Evolutionary conservation across 2,113 vertebrate species (phyloP), one percentile per base, ranked within the genome.

Genomic region (Ginglymostoma cirratum): DNA sequence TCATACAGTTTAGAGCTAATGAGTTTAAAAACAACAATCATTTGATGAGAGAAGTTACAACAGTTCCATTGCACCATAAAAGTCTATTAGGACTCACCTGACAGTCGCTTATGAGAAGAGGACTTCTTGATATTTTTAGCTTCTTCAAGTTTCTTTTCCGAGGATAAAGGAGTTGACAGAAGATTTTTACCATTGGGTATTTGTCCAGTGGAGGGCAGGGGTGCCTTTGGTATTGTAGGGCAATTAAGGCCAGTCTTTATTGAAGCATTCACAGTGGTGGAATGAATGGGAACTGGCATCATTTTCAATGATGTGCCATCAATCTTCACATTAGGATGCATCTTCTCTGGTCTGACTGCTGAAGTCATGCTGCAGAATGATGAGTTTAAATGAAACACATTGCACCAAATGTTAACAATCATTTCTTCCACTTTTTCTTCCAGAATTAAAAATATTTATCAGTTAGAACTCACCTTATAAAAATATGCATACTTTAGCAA

Each of bases 201-300:
- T 97, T 99, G 99, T 98, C 98, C 98, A 96, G 98, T 98, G 97
- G 98, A 98, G 98, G 98, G 98, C 98, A 98, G 98, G 98, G 98
- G 98, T 98, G 99, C 98, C 99, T 99, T 99, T 99, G 99, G 99
- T 99, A 99, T 98, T 98, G 98, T 98, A 98, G 98, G 98, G 98
- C 98, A 99, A 98, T 99, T 99, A 99, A 99, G 99, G 99, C 99
- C 98, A 99, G 98, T 97, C 98, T 99, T 99, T 97, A 98, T 98
- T 98, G 98, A 98, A 97, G 98, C 98, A 98, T 98, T 99, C 98
- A 99, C 98, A 99, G 99, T 98, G 98, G 98, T 98, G 98, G 98
- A 98, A 97, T 98, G 98, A 97, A 98, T 97, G 96, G 98, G 97
- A 98, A 98, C 98, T 98, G 98, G 97, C 97, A 97, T 96, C 98